Percentiles rank a stretch among this genome's conserved stretches.
Conservation (phyloP, 2,797 vertebrate genomes). For the Chrysocyon brachyurus region DNA sequence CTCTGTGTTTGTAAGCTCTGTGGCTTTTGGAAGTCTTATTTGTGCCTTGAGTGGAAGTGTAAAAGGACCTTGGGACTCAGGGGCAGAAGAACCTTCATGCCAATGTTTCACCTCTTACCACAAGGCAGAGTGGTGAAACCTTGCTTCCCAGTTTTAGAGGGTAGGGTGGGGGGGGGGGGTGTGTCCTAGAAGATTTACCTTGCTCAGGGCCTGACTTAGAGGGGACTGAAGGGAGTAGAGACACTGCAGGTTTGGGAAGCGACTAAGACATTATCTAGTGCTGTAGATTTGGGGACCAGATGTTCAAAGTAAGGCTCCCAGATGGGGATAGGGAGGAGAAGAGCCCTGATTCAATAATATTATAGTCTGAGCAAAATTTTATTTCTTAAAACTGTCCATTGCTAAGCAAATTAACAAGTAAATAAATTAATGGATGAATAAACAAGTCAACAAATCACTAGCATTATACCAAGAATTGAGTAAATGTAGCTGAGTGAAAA, state of each 20-base stretch:
- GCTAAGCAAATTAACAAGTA: background rate
- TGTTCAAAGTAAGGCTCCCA: conserved; percentile 26
- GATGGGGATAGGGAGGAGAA: background rate
- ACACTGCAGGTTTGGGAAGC: background rate
- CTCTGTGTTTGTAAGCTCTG: background rate
- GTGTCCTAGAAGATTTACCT: background rate
- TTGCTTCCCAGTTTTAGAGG: background rate
- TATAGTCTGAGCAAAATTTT: background rate
- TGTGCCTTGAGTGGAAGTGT: background rate
- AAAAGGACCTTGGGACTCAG: background rate
- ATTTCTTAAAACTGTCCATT: background rate
- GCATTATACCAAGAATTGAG: background rate
- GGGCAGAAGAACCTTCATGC: background rate
- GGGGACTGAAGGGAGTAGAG: background rate
- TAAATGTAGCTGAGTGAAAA: background rate
- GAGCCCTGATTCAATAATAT: background rate
- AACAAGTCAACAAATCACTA: background rate
- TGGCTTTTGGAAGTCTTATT: background rate
- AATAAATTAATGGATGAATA: background rate
- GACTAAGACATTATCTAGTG: background rate
- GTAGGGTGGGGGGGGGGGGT: background rate
- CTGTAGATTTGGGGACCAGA: background rate
- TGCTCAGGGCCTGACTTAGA: background rate
- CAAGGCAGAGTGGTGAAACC: background rate
- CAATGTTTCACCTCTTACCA: background rate